Evolutionary conservation across 2,888 invertebrate species (phyloP), one percentile per base, ranked within the genome.

Genomic region (Euspilapteryx auroguttella): DNA sequence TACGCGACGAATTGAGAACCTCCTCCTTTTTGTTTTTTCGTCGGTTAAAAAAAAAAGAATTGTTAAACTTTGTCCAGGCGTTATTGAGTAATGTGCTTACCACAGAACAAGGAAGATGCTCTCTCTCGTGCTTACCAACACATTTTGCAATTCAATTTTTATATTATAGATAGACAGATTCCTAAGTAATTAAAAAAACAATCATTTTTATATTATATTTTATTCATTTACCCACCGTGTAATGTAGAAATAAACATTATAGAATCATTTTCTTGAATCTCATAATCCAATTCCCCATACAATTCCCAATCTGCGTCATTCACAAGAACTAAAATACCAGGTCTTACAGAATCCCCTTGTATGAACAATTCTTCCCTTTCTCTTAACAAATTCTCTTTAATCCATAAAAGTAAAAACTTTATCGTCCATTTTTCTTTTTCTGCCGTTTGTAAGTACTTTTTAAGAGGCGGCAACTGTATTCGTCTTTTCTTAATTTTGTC

Each of bases 291-390:
- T 39, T 89, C 86, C 1, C 86, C 89, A 58, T 85, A 56, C 10
- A 98, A 65, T 59, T 98, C 96, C 97, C 97, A 98, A 51, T 98
- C 98, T 0, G 89, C 81, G 42, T 98, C 96, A 51, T 98, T 98
- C 6, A 98, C 82, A 2, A 98, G 66, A 1, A 98, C 95, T 26
- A 98, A 64, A 34, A 98, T 97, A 2, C 97, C 97, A 0, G 96
- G 95, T 26, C 96, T 56, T 33, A 83, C 80, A 0, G 80, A 79
- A 1, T 78, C 73, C 9, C 63, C 71, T 58, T 69, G 68, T 34
- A 71, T 35, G 39, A 71, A 71, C 10, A 73, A 38, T 49, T 96
- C 95, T 0, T 87, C 87, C 35, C 93, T 78, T 45, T 94, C 94
- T 34, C 79, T 84, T 31, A 97, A 54, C 40, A 95, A 66, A 52